Conservation (phyloP, 2,888 invertebrate species). For the Amitus sp. region DNA sequence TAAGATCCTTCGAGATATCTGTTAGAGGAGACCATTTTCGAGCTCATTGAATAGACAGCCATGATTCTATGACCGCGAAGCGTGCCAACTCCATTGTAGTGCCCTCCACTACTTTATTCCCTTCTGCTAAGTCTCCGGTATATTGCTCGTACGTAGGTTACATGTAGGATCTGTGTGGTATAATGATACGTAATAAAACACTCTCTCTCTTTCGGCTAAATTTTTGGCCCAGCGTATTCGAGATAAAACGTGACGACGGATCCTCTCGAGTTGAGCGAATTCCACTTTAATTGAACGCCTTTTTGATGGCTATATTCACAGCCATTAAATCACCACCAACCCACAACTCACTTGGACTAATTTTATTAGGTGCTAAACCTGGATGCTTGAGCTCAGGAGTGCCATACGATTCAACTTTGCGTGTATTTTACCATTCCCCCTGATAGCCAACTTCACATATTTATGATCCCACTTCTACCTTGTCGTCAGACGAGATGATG, state of each 20-base stretch:
- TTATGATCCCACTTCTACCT: slow-evolving; percentile 29
- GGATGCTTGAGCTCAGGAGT: slow-evolving; percentile 14
- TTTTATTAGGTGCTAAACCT: not conserved
- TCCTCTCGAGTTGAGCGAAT: not conserved
- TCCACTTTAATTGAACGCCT: not conserved
- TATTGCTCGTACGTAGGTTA: slow-evolving; percentile 47
- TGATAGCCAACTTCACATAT: slow-evolving; percentile 27
- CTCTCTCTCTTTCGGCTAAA: slow-evolving; percentile 26
- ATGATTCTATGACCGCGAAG: slow-evolving; percentile 64
- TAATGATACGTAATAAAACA: slow-evolving; percentile 49
- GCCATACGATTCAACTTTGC: slow-evolving; percentile 12
- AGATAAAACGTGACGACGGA: not conserved
- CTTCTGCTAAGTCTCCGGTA: slow-evolving; percentile 50
- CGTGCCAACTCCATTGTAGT: slow-evolving; percentile 66
- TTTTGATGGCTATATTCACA: no score
- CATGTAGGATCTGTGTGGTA: slow-evolving; percentile 43
- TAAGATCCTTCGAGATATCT: slow-evolving; percentile 58
- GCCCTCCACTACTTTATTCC: slow-evolving; percentile 59
- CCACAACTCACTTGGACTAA: not conserved
- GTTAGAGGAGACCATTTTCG: slow-evolving; percentile 64
- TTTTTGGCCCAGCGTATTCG: slow-evolving; percentile 27
- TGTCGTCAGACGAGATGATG: slow-evolving; percentile 28
- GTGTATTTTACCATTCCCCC: slow-evolving; percentile 23
- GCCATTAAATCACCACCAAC: not conserved
- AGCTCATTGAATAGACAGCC: slow-evolving; percentile 66